phyloP scores from a whole-genome alignment of 2,113 vertebrate genomes.

The Notarius lentiginosus region DNA sequence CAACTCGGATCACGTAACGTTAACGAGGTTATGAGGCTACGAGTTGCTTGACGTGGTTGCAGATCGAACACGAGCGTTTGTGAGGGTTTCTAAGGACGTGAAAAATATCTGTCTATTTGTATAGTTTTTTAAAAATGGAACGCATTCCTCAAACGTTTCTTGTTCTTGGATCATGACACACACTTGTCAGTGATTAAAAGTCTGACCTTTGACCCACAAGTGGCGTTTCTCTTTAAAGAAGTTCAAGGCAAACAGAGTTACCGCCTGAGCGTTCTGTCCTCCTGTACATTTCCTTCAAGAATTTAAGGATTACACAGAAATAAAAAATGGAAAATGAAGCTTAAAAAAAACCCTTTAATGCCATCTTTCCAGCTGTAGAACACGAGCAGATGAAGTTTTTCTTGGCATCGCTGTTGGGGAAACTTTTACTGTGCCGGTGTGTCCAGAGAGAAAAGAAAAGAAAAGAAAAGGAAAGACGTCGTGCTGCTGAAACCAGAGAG shows the following conservation, averaged over 20 bases:
- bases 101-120: neutral
- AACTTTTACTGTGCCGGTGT: neutral
- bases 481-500: slow-evolving; percentile 4
- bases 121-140: neutral
- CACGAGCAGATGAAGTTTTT: neutral
- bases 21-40: neutral
- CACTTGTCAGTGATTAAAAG: neutral
- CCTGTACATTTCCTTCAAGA: neutral
- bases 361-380: slow-evolving; percentile 1
- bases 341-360: neutral
- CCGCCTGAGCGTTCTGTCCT: too few species aligned
- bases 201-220: neutral
- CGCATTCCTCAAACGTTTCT: neutral
- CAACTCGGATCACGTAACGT: neutral
- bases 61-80: too few species aligned
- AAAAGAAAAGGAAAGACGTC: neutral
- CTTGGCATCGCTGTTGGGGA: neutral
- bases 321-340: neutral
- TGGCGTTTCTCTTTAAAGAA: too few species aligned
- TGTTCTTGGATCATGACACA: neutral
- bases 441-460: neutral
- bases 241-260: too few species aligned
- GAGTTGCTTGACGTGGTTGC: neutral
- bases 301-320: slow-evolving; percentile 3
- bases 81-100: too few species aligned